Evolutionary conservation across 2,888 invertebrate species (phyloP).

Genomic region (Rhaphigaster nebulosa): DNA sequence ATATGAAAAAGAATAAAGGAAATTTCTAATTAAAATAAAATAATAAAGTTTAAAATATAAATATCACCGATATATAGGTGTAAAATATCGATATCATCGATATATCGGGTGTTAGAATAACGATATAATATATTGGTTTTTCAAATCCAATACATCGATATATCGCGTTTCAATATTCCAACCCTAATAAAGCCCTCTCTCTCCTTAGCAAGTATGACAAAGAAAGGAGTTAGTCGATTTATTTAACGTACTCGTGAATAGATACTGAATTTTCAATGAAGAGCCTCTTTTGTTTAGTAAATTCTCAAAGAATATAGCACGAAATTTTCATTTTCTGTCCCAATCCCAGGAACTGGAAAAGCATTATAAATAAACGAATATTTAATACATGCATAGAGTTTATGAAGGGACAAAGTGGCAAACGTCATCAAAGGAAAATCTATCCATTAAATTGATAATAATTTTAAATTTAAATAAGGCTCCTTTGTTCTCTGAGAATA

Average conservation of each 20-base stretch:
- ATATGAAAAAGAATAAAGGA: too few species aligned
- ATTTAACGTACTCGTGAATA: neutral
- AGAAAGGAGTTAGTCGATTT: neutral
- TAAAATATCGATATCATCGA: too few species aligned
- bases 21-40: too few species aligned
- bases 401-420: neutral
- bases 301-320: neutral
- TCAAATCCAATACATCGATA: too few species aligned
- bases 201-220: neutral
- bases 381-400: neutral
- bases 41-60: too few species aligned
- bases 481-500: neutral
- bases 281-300: neutral
- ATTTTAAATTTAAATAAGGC: neutral
- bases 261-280: neutral
- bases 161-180: too few species aligned
- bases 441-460: neutral
- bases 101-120: too few species aligned
- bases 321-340: neutral
- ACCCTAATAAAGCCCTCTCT: too few species aligned
- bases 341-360: neutral
- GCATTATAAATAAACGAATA: neutral
- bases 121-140: too few species aligned
- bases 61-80: too few species aligned
- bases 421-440: neutral